These are phyloP conservation scores for Helostoma temminkii DNA, from an alignment of 2,797 vertebrate species.

Conservation along the genomic window DNA sequence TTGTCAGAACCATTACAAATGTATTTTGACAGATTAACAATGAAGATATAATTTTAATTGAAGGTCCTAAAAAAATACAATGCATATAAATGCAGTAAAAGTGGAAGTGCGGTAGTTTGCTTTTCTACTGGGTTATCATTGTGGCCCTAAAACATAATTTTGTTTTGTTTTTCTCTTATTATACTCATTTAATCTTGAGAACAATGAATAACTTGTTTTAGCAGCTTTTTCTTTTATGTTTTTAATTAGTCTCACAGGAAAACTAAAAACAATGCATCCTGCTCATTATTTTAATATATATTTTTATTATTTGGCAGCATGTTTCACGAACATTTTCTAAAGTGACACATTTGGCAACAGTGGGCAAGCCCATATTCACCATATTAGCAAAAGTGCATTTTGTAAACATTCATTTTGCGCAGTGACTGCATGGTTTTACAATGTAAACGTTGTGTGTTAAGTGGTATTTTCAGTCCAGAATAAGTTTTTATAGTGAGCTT, in stretches of 20 bases:
- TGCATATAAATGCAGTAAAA: background rate
- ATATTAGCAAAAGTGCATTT: background rate
- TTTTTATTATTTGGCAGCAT: background rate
- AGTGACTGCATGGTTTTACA: background rate
- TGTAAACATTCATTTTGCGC: background rate
- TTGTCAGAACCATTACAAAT: no score
- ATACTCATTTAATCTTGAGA: background rate
- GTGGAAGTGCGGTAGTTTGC: background rate
- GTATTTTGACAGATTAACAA: no score
- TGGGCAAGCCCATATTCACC: background rate
- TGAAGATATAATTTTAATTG: no score
- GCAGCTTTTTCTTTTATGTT: background rate
- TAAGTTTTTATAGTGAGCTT: background rate
- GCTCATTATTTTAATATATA: conserved; percentile 5
- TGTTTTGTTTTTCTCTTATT: conserved; percentile 14
- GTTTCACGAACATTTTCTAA: background rate
- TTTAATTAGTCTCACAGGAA: conserved; percentile 32
- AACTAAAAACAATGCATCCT: conserved; percentile 11
- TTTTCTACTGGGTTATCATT: background rate
- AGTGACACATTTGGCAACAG: background rate
- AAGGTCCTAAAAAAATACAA: no score
- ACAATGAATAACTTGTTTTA: conserved; percentile 5
- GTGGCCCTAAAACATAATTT: background rate
- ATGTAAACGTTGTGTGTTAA: background rate
- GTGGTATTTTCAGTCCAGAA: background rate